Evolutionary conservation across 2,888 invertebrate genomes (phyloP).

Genomic region (Zootermopsis nevadensis): DNA sequence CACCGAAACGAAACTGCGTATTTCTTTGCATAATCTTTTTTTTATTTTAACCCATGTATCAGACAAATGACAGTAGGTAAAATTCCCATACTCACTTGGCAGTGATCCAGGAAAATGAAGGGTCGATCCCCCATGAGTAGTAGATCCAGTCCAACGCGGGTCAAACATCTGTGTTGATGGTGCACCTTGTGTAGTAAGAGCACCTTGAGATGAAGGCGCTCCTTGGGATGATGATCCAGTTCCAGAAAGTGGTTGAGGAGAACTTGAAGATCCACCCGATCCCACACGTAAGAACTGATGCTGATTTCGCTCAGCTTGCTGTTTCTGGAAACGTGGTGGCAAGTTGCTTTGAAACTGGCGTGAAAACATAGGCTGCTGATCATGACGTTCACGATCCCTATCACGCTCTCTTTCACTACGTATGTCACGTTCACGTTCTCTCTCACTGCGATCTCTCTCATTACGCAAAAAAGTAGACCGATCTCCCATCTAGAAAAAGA

Average conservation of each 20-base stretch:
- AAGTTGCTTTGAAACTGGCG: slow-evolving; percentile 84
- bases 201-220: slow-evolving; percentile 42
- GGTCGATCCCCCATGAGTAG: slow-evolving; percentile 39
- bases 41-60: no score
- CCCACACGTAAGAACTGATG: slow-evolving; percentile 44
- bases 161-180: slow-evolving; percentile 47
- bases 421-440: slow-evolving; percentile 55
- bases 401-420: slow-evolving; percentile 60
- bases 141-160: slow-evolving; percentile 48
- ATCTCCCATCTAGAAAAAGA: slow-evolving; percentile 42
- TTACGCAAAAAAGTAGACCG: slow-evolving; percentile 47
- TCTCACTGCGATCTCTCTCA: slow-evolving; percentile 53
- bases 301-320: slow-evolving; percentile 69
- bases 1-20: no score
- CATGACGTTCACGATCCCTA: slow-evolving; percentile 53
- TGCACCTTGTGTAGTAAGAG: slow-evolving; percentile 43
- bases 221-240: slow-evolving; percentile 35
- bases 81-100: slow-evolving; percentile 26
- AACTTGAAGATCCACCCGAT: slow-evolving; percentile 45
- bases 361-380: slow-evolving; percentile 71
- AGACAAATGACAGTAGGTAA: no score
- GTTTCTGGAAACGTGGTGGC: slow-evolving; percentile 87
- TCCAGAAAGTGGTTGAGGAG: slow-evolving; percentile 46
- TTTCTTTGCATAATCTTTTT: no score
- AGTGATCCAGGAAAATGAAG: slow-evolving; percentile 38